A percentile compares a stretch with the other conserved stretches of the same genome.
These are phyloP conservation scores for Uloborus plumipes DNA, from an alignment of 2,888 invertebrate species.

Conservation along the genomic window DNA sequence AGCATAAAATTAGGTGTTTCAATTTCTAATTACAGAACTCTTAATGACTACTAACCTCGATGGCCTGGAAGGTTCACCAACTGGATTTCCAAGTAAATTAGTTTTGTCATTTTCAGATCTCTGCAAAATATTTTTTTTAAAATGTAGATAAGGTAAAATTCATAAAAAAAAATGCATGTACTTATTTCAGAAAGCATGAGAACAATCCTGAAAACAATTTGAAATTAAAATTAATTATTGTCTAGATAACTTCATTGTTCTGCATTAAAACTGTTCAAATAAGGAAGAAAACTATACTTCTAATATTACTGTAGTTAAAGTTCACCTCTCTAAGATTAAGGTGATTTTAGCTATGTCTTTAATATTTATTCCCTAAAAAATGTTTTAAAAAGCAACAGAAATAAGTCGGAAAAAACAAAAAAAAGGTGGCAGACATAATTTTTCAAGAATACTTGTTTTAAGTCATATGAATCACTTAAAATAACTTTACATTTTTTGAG, in stretches of 20 bases:
- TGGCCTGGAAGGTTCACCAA: constrained; percentile 38
- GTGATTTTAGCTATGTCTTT: no score
- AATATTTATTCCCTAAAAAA: no score
- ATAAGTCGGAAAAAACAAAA: not conserved
- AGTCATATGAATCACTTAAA: no score
- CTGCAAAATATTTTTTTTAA: constrained; percentile 13
- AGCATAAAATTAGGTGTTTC: not conserved
- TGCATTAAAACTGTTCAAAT: not conserved
- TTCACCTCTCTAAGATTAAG: not conserved
- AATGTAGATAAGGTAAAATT: not conserved
- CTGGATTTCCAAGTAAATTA: constrained; percentile 50
- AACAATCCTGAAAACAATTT: not conserved
- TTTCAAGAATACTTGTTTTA: no score
- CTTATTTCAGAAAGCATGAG: not conserved
- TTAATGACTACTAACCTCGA: constrained; percentile 19
- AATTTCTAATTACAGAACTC: not conserved
- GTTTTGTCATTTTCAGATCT: constrained; percentile 48
- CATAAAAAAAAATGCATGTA: not conserved
- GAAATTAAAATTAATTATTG: no score
- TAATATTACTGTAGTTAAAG: no score
- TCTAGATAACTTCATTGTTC: not conserved
- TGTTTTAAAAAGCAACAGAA: not conserved
- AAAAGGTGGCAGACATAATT: no score
- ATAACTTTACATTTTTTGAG: no score
- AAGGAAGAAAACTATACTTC: not conserved